Evolutionary conservation across 2,888 invertebrate species (phyloP).

Genomic region (Agonopterix subpropinquella): DNA sequence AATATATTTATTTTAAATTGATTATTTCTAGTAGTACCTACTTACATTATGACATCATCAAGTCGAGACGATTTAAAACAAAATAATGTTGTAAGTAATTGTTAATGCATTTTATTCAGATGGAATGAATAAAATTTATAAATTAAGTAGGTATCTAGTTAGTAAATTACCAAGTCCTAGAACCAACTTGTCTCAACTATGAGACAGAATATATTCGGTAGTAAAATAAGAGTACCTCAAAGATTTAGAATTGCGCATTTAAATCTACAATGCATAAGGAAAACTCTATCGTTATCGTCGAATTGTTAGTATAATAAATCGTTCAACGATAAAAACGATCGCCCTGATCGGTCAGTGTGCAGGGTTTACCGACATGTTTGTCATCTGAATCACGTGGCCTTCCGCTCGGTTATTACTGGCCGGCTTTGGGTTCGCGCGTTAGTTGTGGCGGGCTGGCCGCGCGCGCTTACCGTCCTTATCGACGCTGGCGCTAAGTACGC

Average conservation of each 20-base stretch:
- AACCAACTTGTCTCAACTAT: too few species aligned
- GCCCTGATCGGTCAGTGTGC: constrained; percentile 43
- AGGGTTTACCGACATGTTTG: constrained; percentile 53
- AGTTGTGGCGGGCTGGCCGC: constrained; percentile 59
- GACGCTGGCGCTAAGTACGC: constrained; percentile 44
- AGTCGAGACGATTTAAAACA: too few species aligned
- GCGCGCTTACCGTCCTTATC: constrained; percentile 56
- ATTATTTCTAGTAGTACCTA: too few species aligned
- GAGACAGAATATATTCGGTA: too few species aligned
- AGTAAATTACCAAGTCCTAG: too few species aligned
- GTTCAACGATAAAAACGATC: constrained; percentile 39
- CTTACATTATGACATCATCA: too few species aligned
- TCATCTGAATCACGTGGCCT: constrained; percentile 70
- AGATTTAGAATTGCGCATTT: background rate
- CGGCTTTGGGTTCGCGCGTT: constrained; percentile 53
- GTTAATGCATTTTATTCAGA: too few species aligned
- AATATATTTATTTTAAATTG: too few species aligned
- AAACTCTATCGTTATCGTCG: background rate
- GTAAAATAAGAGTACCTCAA: too few species aligned
- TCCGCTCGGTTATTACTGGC: constrained; percentile 57
- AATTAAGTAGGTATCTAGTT: too few species aligned
- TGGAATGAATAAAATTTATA: too few species aligned
- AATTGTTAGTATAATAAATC: constrained; percentile 16
- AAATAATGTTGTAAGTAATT: too few species aligned
- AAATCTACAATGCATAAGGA: background rate